A percentile compares a stretch with the other conserved stretches of the same genome.
phyloP scores from a whole-genome alignment of 1,140 invertebrate species.

The Elymnias hypermnestra region DNA sequence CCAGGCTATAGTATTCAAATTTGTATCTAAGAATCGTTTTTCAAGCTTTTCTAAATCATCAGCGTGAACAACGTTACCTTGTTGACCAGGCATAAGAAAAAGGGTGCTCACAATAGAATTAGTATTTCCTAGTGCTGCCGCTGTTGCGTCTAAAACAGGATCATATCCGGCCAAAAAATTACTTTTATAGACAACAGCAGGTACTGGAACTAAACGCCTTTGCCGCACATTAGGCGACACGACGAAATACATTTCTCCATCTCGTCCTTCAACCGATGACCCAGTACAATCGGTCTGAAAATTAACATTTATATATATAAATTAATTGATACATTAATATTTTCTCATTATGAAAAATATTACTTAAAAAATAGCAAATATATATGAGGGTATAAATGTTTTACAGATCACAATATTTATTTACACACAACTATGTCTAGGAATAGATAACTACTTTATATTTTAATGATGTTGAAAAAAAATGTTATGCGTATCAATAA shows the following conservation, averaged over 20 bases:
- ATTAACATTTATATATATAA: too few species aligned
- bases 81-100: slow-evolving; percentile 87
- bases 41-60: slow-evolving; percentile 86
- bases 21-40: slow-evolving; percentile 79
- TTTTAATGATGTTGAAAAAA: too few species aligned
- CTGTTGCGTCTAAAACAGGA: slow-evolving; percentile 87
- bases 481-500: too few species aligned
- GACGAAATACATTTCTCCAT: slow-evolving; percentile 90
- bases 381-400: too few species aligned
- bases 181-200: slow-evolving; percentile 85
- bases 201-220: slow-evolving; percentile 86
- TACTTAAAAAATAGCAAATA: background rate
- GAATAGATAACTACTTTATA: too few species aligned
- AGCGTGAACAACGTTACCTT: slow-evolving; percentile 83
- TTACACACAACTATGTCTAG: too few species aligned
- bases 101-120: slow-evolving; percentile 85
- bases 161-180: slow-evolving; percentile 90
- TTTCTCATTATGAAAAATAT: too few species aligned
- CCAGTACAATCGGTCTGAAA: slow-evolving; percentile 83
- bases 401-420: too few species aligned
- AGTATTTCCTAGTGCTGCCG: slow-evolving; percentile 82
- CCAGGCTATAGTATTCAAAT: slow-evolving; percentile 83
- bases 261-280: slow-evolving; percentile 83
- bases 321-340: too few species aligned
- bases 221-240: slow-evolving; percentile 86